phyloP scores from a whole-genome alignment of 53 echinoderm and acorn worm genomes.

The Holothuria leucospilota region DNA sequence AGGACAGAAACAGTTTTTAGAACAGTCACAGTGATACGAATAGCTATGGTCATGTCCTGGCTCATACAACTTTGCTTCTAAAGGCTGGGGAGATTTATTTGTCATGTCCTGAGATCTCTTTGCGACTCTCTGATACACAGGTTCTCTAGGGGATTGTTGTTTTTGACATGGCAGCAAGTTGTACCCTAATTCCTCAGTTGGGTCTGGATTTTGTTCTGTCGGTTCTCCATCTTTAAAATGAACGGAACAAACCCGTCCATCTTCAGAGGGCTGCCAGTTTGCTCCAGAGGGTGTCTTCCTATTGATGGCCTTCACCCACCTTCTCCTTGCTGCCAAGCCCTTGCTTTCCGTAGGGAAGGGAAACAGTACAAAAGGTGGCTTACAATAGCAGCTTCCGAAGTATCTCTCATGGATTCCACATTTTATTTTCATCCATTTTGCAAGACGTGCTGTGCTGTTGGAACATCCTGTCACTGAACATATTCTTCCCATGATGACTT shows the following conservation, averaged over 20 bases:
- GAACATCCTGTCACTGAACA: constrained; percentile 56
- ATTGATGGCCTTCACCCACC: constrained; percentile 53
- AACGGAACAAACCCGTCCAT: constrained; percentile 44
- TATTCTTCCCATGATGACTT: constrained; percentile 10
- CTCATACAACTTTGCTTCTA: too few relatives aligned
- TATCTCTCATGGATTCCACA: constrained; percentile 53
- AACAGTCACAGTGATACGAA: too few relatives aligned
- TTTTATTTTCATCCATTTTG: constrained; percentile 41
- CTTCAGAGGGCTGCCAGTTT: constrained; percentile 32
- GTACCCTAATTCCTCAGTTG: constrained; percentile 46
- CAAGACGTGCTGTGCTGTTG: constrained; percentile 35
- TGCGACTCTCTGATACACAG: too few relatives aligned
- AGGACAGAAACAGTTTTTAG: too few relatives aligned
- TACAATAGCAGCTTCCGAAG: constrained; percentile 59
- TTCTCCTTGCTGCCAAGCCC: constrained; percentile 31
- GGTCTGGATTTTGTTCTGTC: constrained; percentile 45
- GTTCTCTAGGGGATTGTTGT: too few relatives aligned
- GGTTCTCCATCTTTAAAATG: constrained; percentile 64
- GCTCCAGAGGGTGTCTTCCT: constrained; percentile 8
- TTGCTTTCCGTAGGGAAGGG: constrained; percentile 61
- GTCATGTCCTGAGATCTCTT: too few relatives aligned
- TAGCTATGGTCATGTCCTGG: too few relatives aligned
- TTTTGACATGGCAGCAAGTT: neutral
- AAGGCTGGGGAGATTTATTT: too few relatives aligned
- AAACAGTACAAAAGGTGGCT: constrained; percentile 61